Base-by-base conservation (phyloP, 2,113 vertebrate genomes). In the Dromaius novaehollandiae region DNA sequence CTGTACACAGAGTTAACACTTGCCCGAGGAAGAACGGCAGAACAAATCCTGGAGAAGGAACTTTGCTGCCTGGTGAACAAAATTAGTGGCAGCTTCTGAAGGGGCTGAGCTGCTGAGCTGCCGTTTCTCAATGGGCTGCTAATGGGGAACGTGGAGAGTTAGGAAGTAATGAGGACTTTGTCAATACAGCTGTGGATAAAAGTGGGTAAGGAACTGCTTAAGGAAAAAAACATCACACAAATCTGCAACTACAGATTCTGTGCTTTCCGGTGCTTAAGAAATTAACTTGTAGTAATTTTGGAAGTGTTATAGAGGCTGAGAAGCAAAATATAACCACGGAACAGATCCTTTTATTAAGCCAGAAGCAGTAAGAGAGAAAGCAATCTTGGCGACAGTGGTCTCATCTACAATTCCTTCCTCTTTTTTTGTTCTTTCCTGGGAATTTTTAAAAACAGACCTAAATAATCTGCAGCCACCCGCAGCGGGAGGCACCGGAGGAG, bases 101-200 rank as follows among this genome's bases (percentile, higher is more conserved):
- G 60, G 0, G n/a, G 65, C 76, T 84, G 89, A 90, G 87, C 80
- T 89, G 90, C 90, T 92, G 78, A 96, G 86, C 80, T 1, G 13
- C 86, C 3, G 56, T 81, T 95, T 94, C 89, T 96, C 94, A 90
- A 79, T 26, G 92, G 93, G 76, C 21, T 80, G 90, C 89, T 96
- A 89, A 97, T 84, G 68, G 86, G 30, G 74, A 97, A 88, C 44
- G 75, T 64, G 65, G 50, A 36, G 79, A 95, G 91, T 95, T 89
- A 84, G 91, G 86, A 95, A 94, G 90, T 88, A 97, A 90, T 86
- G 92, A 96, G 94, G 71, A 89, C 87, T 82, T 81, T 90, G 93
- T 97, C 93, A 95, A 86, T 96, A 94, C 78, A 96, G 95, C 96
- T 95, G 95, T 53, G 86, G 74, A 91, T 96, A 82, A 90, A 96